Percentiles rank a stretch among this genome's conserved stretches.
These are phyloP conservation scores for Brachynemurus nebulosus DNA, from an alignment of 2,888 invertebrate species.

Conservation along the genomic window DNA sequence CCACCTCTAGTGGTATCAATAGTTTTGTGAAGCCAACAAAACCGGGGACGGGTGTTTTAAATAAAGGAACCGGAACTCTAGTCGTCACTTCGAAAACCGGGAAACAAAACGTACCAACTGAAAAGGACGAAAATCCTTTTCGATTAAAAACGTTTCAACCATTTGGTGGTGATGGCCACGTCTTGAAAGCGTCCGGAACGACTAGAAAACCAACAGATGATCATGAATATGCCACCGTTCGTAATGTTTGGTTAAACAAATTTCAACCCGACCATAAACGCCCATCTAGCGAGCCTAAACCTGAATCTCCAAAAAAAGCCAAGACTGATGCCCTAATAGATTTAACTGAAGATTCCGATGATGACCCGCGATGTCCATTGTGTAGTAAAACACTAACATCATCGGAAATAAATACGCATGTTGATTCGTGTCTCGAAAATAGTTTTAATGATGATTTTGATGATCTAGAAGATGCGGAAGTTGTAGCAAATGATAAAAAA, in stretches of 20 bases:
- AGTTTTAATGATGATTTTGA: conserved; percentile 34
- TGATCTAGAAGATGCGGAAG: conserved; percentile 21
- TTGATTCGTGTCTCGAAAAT: conserved; percentile 37
- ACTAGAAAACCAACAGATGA: conserved; percentile 7
- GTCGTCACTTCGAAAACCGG: neutral
- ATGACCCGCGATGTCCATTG: conserved; percentile 13
- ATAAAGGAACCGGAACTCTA: conserved; percentile 1
- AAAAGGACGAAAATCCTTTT: neutral
- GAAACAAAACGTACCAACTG: neutral
- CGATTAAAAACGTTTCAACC: neutral
- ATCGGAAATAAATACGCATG: conserved; percentile 27
- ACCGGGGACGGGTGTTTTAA: neutral
- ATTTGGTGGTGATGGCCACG: conserved; percentile 17
- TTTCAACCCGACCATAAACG: conserved; percentile 13
- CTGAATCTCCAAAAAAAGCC: conserved; percentile 10
- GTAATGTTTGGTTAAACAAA: conserved; percentile 31
- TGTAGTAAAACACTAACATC: neutral
- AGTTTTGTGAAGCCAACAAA: neutral
- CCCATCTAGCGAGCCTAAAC: neutral
- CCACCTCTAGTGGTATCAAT: neutral
- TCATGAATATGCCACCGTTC: conserved; percentile 25
- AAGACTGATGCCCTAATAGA: conserved; percentile 10
- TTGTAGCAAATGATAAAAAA: conserved; percentile 8
- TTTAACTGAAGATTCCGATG: conserved; percentile 8
- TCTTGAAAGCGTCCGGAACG: conserved; percentile 3